Base-by-base conservation (phyloP, 2,113 vertebrate species). In the Montifringilla adamsi region DNA sequence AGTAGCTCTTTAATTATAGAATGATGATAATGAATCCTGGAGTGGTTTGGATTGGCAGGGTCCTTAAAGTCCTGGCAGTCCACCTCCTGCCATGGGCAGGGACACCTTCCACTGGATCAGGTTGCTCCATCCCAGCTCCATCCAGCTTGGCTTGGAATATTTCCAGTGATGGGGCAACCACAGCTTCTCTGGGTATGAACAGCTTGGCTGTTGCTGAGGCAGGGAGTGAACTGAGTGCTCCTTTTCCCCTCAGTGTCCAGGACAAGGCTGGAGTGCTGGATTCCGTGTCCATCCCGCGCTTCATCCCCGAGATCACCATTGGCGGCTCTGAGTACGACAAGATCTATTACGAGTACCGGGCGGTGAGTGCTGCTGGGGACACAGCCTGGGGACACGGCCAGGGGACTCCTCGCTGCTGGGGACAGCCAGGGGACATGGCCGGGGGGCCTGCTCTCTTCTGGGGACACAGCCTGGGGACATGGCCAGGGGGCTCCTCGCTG, bases 301-400 rank as follows among this genome's bases (percentile, higher is more conserved):
- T 98, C 60, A 79, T 99, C 63, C 99, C 99, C 0, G 99, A 99
- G 91, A 43, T 99, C 88, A 99, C 99, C 6, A 82, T 99, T 1
- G 98, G 99, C 1, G 98, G 98, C 23, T 87, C 62, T 3, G 98
- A 99, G 24, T 98, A 46, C 5, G 98, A 98, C 58, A 95, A 94
- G 6, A 30, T 94, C 87, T 98, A 96, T 59, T 97, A 94, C 0
- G 95, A 97, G 15, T 99, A 97, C 79, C 96, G 12, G 86, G 93
- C 92, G 94, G 99, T 99, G 85, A 82, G 99, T 97, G n/a, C 31
- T 10, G 3, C 37, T 66, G 76, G 56, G 31, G 73, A 37, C 53
- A 21, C n/a, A n/a, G n/a, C 24, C 41, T 5, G 14, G 72, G 41
- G 70, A n/a, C 39, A 30, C 0, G 3, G 35, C 18, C 60, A 63